Evolutionary conservation across 2,797 vertebrate species (phyloP).

Genomic region (Xenops minutus): DNA sequence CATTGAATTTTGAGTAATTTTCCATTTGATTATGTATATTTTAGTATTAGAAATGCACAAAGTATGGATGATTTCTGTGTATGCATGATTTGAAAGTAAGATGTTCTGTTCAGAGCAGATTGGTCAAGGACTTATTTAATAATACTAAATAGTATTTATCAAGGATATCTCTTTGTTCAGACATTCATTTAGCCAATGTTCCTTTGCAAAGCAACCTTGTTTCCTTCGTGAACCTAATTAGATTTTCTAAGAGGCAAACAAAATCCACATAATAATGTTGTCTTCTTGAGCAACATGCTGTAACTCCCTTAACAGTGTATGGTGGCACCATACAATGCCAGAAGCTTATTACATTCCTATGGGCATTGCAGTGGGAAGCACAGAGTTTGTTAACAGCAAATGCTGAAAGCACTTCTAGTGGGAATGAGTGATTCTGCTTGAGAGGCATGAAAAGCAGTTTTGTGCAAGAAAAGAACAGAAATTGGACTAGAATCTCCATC

Average conservation of each 20-base stretch:
- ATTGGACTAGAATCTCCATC: neutral
- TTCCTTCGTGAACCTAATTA: neutral
- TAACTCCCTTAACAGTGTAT: neutral
- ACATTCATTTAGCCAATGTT: neutral
- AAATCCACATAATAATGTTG: neutral
- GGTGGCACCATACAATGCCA: neutral
- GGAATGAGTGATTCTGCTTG: neutral
- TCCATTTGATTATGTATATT: neutral
- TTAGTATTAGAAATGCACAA: rapidly evolving
- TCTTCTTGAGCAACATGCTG: neutral
- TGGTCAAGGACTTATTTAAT: neutral
- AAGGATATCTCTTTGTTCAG: neutral
- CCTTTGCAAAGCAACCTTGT: neutral
- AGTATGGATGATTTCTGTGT: neutral
- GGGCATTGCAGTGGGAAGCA: neutral
- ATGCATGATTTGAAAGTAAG: neutral
- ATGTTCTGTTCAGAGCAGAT: neutral
- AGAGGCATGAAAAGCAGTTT: slow-evolving; percentile 35
- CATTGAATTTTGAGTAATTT: neutral
- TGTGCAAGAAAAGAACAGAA: neutral
- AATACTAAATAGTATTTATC: neutral
- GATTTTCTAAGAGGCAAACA: neutral
- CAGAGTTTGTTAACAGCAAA: neutral
- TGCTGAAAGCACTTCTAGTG: neutral
- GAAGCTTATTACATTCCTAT: neutral